phyloP scores from a whole-genome alignment of 2,797 vertebrate genomes.

The Mus minutoides region DNA sequence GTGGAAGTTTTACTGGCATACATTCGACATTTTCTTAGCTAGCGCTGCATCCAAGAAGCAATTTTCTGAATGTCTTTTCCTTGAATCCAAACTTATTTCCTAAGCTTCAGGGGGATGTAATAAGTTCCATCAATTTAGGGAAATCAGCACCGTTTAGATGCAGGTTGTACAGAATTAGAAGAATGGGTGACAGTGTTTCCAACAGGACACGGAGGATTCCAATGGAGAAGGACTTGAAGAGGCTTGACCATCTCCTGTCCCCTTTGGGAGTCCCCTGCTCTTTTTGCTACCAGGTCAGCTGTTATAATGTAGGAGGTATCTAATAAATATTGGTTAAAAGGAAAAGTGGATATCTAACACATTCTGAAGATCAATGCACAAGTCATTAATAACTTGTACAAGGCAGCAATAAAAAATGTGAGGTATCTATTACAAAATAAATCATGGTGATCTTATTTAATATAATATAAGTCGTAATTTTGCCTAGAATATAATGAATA shows the following conservation, averaged over 20 bases:
- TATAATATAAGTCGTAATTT: constrained; percentile 45
- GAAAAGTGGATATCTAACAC: constrained; percentile 14
- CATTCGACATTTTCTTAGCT: constrained; percentile 27
- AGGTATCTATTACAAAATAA: constrained; percentile 10
- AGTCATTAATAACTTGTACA: constrained; percentile 35
- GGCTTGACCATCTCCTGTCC: constrained; percentile 34
- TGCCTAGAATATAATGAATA: neutral
- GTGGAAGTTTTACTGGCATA: constrained; percentile 13
- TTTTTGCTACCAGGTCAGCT: constrained; percentile 15
- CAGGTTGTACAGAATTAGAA: neutral
- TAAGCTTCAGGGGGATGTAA: neutral
- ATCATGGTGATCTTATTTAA: constrained; percentile 10
- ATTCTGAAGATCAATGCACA: constrained; percentile 36
- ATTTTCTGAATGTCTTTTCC: constrained; percentile 41
- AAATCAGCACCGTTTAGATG: neutral
- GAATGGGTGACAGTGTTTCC: neutral
- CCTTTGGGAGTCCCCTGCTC: neutral
- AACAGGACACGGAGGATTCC: constrained; percentile 8
- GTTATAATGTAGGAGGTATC: neutral
- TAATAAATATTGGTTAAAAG: constrained; percentile 25
- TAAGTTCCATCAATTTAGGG: constrained; percentile 2
- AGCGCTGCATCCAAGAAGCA: constrained; percentile 5
- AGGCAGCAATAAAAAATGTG: neutral
- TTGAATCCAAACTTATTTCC: constrained; percentile 31
- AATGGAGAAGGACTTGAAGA: constrained; percentile 14